phyloP scores from a whole-genome alignment of 2,797 vertebrate species.

The Gymnothorax reevesii region DNA sequence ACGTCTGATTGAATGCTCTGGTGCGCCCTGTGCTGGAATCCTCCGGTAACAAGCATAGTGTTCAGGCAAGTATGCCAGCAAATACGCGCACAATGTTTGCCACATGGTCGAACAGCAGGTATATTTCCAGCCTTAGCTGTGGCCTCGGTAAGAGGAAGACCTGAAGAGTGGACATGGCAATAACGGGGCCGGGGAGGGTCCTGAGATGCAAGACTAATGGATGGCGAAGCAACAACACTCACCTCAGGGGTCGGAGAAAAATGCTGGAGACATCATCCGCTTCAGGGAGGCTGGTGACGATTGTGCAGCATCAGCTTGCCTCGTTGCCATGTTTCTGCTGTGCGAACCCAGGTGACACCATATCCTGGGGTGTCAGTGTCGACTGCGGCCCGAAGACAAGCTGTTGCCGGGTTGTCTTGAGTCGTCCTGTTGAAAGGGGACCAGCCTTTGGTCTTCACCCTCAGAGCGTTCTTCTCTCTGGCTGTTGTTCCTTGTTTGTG shows the following conservation, averaged over 20 bases:
- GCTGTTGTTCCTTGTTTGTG: no score
- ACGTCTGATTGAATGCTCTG: no score
- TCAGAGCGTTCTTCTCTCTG: neutral
- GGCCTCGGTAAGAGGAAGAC: no score
- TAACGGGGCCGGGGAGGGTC: slow-evolving; percentile 40
- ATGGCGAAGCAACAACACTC: neutral
- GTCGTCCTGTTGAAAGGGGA: neutral
- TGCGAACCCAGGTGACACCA: neutral
- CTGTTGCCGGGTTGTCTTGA: neutral
- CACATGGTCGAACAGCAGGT: no score
- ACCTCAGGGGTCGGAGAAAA: no score
- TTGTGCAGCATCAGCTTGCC: neutral
- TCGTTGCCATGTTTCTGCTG: neutral
- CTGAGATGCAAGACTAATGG: no score
- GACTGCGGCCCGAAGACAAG: neutral
- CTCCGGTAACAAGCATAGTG: no score
- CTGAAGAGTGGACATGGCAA: slow-evolving; percentile 34
- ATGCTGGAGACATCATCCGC: no score
- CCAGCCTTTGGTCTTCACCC: neutral
- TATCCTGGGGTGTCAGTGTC: neutral
- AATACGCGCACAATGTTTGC: no score
- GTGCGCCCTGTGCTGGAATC: no score
- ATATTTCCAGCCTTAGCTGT: no score
- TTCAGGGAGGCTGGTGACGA: neutral
- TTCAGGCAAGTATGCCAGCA: no score